phyloP scores from a whole-genome alignment of 2,888 invertebrate species.

The Colostygia pectinataria region DNA sequence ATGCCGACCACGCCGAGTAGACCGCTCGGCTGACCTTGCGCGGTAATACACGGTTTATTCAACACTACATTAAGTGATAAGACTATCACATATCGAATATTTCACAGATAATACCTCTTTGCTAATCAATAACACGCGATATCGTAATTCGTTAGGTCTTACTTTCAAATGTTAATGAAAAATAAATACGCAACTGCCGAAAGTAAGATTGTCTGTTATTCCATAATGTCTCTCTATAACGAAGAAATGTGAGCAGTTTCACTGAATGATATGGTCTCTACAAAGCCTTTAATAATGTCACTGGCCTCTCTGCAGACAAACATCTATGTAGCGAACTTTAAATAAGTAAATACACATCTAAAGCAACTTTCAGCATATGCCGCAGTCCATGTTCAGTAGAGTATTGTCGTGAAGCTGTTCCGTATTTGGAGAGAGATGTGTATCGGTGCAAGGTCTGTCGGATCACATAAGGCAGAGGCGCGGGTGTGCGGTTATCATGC shows the following conservation, averaged over 20 bases:
- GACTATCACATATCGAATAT: slow-evolving; percentile 29
- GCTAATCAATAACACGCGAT: slow-evolving; percentile 22
- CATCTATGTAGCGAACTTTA: slow-evolving; percentile 6
- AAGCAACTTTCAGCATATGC: slow-evolving; percentile 1
- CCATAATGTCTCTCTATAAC: slow-evolving; percentile 11
- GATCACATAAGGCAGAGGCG: slow-evolving; percentile 43
- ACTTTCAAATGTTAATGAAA: slow-evolving; percentile 20
- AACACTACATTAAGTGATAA: slow-evolving; percentile 23
- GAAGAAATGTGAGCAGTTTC: slow-evolving; percentile 2
- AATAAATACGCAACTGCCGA: not conserved
- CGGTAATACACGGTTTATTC: slow-evolving; percentile 1
- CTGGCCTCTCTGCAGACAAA: slow-evolving; percentile 11
- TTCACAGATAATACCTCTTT: slow-evolving; percentile 21
- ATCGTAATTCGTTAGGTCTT: slow-evolving; percentile 16
- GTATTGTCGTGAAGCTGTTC: not conserved
- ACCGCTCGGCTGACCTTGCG: slow-evolving; percentile 14
- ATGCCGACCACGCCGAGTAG: not conserved
- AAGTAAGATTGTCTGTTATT: slow-evolving; percentile 15
- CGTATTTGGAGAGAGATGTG: not conserved
- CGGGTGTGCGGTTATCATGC: slow-evolving; percentile 47
- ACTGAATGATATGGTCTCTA: not conserved
- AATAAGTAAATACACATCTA: slow-evolving; percentile 14
- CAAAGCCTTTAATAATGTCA: not conserved
- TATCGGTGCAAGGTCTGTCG: slow-evolving; percentile 17
- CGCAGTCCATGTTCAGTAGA: not conserved